Base-by-base conservation (phyloP, 2,113 vertebrate species). In the Phycodurus eques region DNA sequence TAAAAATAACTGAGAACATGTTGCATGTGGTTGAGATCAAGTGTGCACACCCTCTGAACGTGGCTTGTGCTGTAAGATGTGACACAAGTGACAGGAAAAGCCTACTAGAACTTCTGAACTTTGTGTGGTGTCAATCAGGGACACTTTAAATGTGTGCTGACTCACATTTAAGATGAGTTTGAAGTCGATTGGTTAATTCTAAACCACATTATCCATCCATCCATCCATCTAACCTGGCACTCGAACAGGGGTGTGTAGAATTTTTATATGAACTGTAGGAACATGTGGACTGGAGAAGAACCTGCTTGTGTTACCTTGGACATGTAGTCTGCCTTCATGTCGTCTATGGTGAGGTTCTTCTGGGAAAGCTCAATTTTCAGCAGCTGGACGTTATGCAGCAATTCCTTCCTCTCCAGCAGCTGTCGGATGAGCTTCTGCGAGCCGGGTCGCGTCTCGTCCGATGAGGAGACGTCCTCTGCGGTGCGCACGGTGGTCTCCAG, bases 401-500 rank as follows among this genome's bases (percentile, higher is more conserved):
- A 84, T 84, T 98, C 95, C 19, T 98, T 99, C 73, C 94, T 93
- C 83, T 99, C 95, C 71, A 99, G 94, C 74, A 96, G 85, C 87
- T 98, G 95, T 6, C 93, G 95, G 51, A 95, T 98, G 81, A 98
- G 92, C 87, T 95, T 96, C 74, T 92, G 82, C 8, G 92, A 84
- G 17, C 94, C 93, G 63, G 92, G 92, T 63, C 90, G 80, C 68
- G 88, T 93, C 69, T 99, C 98, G 86, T 98, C 96, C 0, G 97
- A 98, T 7, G 98, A 99, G 39, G 96, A 99, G 17, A 97, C 73
- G 17, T 99, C 98, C 85, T 99, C 96, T 0, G 96, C 96, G 0
- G 96, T 98, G 27, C 94, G 98, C 35, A 96, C 82, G 11, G 96
- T 98, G 3, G 96, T 99, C 91, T 99, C 98, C 82, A 99, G 93